Percentiles rank a stretch among this genome's conserved stretches.
These are phyloP conservation scores for Nudaria mundana DNA, from an alignment of 2,888 invertebrate species.

Conservation along the genomic window DNA sequence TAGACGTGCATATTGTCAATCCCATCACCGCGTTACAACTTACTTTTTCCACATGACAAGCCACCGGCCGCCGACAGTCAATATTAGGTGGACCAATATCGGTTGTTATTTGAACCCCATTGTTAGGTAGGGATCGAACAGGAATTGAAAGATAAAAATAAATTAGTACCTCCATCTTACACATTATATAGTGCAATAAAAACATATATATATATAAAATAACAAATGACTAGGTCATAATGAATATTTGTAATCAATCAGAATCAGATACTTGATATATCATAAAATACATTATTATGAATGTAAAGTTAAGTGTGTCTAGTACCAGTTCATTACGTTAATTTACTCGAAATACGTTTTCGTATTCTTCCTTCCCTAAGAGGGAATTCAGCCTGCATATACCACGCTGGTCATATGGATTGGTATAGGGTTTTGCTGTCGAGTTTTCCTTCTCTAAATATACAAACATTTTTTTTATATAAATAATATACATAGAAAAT, in stretches of 20 bases:
- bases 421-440: too few species aligned
- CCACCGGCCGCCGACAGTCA: constrained; percentile 59
- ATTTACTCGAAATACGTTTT: too few species aligned
- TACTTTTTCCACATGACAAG: constrained; percentile 63
- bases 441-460: not conserved
- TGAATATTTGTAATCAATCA: not conserved
- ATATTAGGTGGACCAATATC: constrained; percentile 49
- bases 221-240: too few species aligned
- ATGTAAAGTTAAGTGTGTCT: not conserved
- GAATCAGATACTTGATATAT: not conserved
- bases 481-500: too few species aligned
- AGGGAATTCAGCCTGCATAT: too few species aligned
- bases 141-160: constrained; percentile 72
- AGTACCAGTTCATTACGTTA: too few species aligned
- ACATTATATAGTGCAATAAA: too few species aligned
- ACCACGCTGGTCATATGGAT: too few species aligned
- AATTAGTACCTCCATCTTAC: constrained; percentile 71
- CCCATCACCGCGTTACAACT: constrained; percentile 54
- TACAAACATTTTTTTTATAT: not conserved
- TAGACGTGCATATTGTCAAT: constrained; percentile 53
- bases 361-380: too few species aligned
- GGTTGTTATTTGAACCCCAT: constrained; percentile 66
- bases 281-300: not conserved
- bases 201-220: too few species aligned
- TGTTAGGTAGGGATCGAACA: constrained; percentile 70